Evolutionary conservation across 1,140 invertebrate genomes (phyloP), one percentile per base, ranked within the genome.

Genomic region (Oryzaephilus surinamensis): DNA sequence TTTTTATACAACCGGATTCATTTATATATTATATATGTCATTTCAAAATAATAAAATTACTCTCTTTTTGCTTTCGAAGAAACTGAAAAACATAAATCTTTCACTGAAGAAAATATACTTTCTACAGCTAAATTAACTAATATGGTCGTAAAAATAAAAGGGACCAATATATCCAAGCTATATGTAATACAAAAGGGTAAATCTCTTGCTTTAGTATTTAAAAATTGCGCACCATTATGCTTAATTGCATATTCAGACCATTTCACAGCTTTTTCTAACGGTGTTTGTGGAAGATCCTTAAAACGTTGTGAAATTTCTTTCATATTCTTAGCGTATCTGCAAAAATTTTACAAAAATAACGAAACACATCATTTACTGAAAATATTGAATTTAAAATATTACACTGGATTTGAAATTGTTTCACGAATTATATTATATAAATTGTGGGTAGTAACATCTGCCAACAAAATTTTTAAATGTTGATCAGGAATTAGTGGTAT

Each of bases 211-310:
- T n/a, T n/a, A n/a, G 23, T 26, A 8, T 13, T 26, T 16, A 36
- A 36, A 17, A 36, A 26, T 6, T 26, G 12, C n/a, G 23, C 33
- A 2, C 23, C 33, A 49, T 72, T 73, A 44, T 78, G 73, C 23
- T 73, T 61, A 2, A 77, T 58, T 2, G 76, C 73, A 39, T 77
- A 77, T 57, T 79, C 74, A 0, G 69, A 73, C 75, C 75, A 79
- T 51, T 74, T 77, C 6, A 77, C 61, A 1, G 73, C 74, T 31
- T 67, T 65, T 27, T 76, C 71, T 19, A 76, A 38, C 0, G 76
- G 73, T 11, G 69, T 64, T 34, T 73, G 66, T 26, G 68, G 69
- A 45, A 74, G 73, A 52, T 79, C 75, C 21, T 67, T 55, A 38
- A 40, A 45, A 10, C 13, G n/a, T 12, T 14, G 10, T 11, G 41